Base-by-base conservation (phyloP, 2,113 vertebrate genomes). In the Rhinoptilus africanus region DNA sequence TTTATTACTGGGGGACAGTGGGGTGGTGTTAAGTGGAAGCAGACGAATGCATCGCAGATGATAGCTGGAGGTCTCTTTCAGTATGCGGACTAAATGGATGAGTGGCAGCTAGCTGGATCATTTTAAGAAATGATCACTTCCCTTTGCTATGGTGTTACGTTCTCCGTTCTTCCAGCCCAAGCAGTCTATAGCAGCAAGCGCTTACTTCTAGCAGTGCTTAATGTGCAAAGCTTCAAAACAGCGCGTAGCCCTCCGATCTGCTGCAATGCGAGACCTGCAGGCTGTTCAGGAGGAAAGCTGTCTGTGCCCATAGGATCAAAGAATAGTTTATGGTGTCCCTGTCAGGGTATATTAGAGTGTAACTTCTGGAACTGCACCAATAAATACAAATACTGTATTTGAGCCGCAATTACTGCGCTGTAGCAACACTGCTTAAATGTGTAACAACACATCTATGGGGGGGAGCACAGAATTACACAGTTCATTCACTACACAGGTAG, bases 401-500 rank as follows among this genome's bases (percentile, higher is more conserved):
- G 34, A 91, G 64, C 68, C 7, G 8, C 88, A 92, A 89, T 87
- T 47, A 23, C 30, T 66, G 63, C 35, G 6, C 45, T 90, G 67
- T 63, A 76, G 74, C 78, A 83, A 34, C 37, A 4, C 5, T 82
- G 41, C 64, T 80, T 73, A 51, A 48, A 63, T 62, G 32, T 85
- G 18, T 93, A 96, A 53, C 74, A 79, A 72, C 43, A 69, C 66
- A 23, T 43, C 83, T 68, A 0, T 9, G 57, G 67, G 51, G 35
- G 83, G 9, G 78, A 39, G 41, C 2, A 9, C 22, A 12, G 83
- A 96, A 94, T 96, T 94, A 85, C 76, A 84, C 56, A 81, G 79
- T 63, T 92, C 43, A 75, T 84, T 93, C 62, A 39, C 69, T 35
- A 20, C 45, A 19, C 73, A 82, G 83, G 91, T 95, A 81, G 94